Evolutionary conservation across 2,113 vertebrate species (phyloP).

Genomic region (Capreolus pygargus): DNA sequence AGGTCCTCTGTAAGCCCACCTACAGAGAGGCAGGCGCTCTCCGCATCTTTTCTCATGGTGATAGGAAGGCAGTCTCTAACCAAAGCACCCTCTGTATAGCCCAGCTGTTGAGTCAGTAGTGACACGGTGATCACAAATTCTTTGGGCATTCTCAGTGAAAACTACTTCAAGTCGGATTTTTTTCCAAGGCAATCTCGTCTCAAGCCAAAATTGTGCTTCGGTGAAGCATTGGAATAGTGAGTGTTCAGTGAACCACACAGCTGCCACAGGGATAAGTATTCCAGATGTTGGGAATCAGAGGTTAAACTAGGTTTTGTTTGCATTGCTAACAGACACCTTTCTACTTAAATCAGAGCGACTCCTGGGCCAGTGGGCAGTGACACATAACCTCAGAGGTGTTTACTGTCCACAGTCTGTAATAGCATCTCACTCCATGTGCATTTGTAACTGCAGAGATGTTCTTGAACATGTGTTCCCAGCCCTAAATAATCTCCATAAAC

Average conservation of each 20-base stretch:
- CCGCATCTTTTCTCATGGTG: not conserved
- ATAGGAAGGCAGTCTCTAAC: not conserved
- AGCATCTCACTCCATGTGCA: not conserved
- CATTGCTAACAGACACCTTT: conserved; percentile 59
- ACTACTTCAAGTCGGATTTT: not conserved
- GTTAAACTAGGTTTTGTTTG: conserved; percentile 62
- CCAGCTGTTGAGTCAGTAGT: not conserved
- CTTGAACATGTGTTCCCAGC: conserved; percentile 54
- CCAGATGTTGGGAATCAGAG: conserved; percentile 66
- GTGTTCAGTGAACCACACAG: not conserved
- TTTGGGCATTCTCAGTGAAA: not conserved
- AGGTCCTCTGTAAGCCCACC: not conserved
- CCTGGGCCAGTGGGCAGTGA: conserved; percentile 55
- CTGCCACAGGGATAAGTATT: conserved; percentile 41
- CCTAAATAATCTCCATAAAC: conserved; percentile 49
- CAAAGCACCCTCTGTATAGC: not conserved
- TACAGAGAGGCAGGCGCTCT: not conserved
- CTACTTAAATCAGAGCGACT: conserved; percentile 53
- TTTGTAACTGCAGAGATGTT: conserved; percentile 15
- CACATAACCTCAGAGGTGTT: conserved; percentile 60
- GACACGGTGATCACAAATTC: not conserved
- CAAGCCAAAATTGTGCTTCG: not conserved
- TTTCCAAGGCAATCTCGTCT: not conserved
- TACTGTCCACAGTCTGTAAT: conserved; percentile 6
- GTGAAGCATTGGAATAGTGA: conserved; percentile 31